phyloP scores from a whole-genome alignment of 2,113 vertebrate genomes.

The Pygoscelis adeliae region DNA sequence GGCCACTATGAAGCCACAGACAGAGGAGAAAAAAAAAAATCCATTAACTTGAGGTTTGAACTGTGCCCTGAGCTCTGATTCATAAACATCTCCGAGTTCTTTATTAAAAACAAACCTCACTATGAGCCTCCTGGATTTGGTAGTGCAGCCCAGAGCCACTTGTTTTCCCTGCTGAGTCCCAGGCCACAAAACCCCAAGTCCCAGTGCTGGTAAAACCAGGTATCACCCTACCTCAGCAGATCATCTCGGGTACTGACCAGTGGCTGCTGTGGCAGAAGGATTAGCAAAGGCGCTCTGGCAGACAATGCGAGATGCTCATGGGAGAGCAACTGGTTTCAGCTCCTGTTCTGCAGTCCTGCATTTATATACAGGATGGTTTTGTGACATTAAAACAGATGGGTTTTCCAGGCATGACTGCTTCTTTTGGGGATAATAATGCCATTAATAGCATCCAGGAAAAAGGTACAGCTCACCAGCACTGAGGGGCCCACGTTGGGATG shows the following conservation, averaged over 20 bases:
- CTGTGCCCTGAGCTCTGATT: not conserved
- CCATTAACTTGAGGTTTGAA: not conserved
- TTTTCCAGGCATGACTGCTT: constrained; percentile 21
- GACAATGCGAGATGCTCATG: not conserved
- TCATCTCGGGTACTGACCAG: not conserved
- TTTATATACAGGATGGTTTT: not conserved
- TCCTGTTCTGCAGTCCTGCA: not conserved
- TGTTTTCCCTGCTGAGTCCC: not conserved
- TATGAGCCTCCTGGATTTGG: not conserved
- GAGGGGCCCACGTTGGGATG: not conserved
- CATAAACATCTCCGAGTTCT: not conserved
- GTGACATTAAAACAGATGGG: not conserved
- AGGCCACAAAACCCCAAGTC: not conserved
- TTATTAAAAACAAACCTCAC: not conserved
- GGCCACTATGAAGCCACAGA: not conserved
- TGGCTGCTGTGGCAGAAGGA: not conserved
- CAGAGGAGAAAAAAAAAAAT: rapidly evolving
- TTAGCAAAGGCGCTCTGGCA: not conserved
- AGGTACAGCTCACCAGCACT: not conserved
- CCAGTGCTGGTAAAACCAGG: not conserved
- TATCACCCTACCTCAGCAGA: not conserved
- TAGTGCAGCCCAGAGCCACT: not conserved
- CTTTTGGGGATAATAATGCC: not conserved
- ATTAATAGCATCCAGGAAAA: not conserved
- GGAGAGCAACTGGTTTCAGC: not conserved